These are phyloP conservation scores for Sphenopsis melanotis DNA, from an alignment of 2,797 vertebrate genomes.

Conservation along the genomic window DNA sequence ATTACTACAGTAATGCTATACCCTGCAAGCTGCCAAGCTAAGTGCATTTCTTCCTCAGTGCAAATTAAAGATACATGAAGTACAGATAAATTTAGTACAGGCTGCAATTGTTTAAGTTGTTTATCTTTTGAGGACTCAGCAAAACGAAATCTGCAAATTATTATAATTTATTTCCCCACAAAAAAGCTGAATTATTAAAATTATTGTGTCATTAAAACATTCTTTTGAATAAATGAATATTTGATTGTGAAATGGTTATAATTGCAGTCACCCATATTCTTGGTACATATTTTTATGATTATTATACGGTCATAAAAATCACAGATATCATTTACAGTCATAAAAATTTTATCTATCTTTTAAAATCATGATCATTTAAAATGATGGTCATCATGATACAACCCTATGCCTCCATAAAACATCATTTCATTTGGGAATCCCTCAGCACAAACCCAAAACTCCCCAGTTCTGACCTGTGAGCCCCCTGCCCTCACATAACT, in stretches of 20 bases:
- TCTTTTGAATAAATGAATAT: not conserved
- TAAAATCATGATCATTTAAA: not conserved
- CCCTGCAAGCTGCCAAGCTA: not conserved
- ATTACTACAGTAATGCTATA: not conserved
- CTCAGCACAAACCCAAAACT: not conserved
- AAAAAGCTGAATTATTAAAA: not conserved
- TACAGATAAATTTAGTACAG: not conserved
- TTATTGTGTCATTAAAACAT: not conserved
- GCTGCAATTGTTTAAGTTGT: not conserved
- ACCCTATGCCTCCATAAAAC: not conserved
- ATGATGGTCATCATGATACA: not conserved
- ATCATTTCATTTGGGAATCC: not conserved
- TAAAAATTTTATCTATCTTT: not conserved
- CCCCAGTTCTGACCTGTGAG: not conserved
- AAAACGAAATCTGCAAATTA: not conserved
- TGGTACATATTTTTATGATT: not conserved
- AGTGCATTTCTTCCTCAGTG: not conserved
- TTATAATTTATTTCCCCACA: not conserved
- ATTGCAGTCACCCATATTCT: not conserved
- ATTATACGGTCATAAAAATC: not conserved
- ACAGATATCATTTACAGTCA: not conserved
- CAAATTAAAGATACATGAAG: not conserved
- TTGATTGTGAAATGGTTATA: not conserved
- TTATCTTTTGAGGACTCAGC: not conserved
- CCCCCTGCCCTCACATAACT: not conserved